phyloP scores from a whole-genome alignment of 2,113 vertebrate genomes.

The Cygnus buccinator region DNA sequence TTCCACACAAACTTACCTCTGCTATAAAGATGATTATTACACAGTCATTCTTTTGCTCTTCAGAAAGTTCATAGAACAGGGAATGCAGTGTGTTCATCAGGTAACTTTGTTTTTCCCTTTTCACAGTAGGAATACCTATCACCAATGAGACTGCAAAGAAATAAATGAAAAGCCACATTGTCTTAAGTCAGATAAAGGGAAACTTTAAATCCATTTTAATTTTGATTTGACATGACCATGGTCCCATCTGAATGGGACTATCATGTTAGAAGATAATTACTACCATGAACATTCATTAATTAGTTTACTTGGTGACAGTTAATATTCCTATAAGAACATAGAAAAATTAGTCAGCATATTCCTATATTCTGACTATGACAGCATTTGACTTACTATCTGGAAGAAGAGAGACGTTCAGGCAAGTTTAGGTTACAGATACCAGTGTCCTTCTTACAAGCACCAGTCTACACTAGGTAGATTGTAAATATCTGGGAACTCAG shows the following conservation, averaged over 20 bases:
- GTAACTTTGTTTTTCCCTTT: conserved; percentile 82
- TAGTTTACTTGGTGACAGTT: not conserved
- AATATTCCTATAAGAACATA: not conserved
- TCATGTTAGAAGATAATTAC: not conserved
- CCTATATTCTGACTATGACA: not conserved
- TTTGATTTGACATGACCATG: not conserved
- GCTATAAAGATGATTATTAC: conserved; percentile 87
- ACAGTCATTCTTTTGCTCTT: conserved; percentile 75
- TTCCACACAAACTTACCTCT: conserved; percentile 78
- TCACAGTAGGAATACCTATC: conserved; percentile 87
- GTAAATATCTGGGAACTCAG: not conserved
- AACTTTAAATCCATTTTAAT: not conserved
- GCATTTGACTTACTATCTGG: not conserved
- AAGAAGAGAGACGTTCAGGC: not conserved
- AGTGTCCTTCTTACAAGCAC: not conserved
- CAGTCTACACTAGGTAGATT: not conserved
- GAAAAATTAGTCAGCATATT: no score
- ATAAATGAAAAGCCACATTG: not conserved
- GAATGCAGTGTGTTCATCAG: conserved; percentile 84
- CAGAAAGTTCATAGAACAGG: conserved; percentile 78
- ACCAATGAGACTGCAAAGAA: conserved; percentile 84
- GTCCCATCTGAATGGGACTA: not conserved
- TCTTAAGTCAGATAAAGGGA: not conserved
- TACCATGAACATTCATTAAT: not conserved
- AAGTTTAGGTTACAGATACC: not conserved